Evolutionary conservation across 2,113 vertebrate species (phyloP).

Genomic region (Myodes glareolus): DNA sequence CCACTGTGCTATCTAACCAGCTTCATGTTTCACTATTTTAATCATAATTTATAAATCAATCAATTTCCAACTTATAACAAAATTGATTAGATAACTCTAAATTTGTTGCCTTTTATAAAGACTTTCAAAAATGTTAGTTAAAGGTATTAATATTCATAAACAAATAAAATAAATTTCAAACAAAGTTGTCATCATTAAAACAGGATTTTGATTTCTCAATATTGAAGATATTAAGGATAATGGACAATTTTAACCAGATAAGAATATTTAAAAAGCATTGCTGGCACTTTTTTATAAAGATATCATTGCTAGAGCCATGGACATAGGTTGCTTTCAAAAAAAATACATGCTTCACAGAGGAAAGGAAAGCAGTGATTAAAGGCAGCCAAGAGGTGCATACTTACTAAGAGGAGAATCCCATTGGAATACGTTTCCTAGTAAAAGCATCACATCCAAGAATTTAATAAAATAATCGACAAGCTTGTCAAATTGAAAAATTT

Average conservation of each 20-base stretch:
- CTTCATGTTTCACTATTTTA: neutral
- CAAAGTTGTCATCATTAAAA: neutral
- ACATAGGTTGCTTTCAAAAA: neutral
- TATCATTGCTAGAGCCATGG: neutral
- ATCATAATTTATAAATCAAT: neutral
- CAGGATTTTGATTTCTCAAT: conserved; percentile 37
- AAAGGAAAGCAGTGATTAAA: neutral
- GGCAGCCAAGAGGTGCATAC: neutral
- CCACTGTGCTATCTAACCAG: neutral
- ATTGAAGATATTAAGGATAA: conserved; percentile 4
- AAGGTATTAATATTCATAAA: conserved; percentile 9
- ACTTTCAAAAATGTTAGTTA: neutral
- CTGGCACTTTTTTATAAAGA: neutral
- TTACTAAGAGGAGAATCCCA: neutral
- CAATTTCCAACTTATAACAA: neutral
- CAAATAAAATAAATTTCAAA: neutral
- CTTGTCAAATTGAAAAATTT: neutral
- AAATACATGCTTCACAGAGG: neutral
- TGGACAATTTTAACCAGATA: neutral
- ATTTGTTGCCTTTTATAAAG: neutral
- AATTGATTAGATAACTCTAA: neutral
- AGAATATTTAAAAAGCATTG: neutral
- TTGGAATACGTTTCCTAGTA: neutral
- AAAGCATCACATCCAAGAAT: neutral
- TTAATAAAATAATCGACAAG: conserved; percentile 32